Percentiles rank a stretch among this genome's conserved stretches.
phyloP scores from a whole-genome alignment of 2,797 vertebrate genomes.

The Sebastes minor region DNA sequence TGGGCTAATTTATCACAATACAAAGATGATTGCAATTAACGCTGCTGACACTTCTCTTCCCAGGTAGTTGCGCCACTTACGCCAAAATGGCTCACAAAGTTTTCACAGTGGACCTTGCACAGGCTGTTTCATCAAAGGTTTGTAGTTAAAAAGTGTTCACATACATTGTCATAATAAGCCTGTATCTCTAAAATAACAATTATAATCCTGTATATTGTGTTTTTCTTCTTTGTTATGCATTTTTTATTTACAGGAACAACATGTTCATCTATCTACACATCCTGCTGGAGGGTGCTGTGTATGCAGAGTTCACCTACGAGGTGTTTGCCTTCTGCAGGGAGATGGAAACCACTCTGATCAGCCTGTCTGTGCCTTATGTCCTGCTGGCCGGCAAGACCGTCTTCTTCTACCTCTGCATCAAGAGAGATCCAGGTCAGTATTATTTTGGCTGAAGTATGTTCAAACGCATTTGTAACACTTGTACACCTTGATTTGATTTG shows the following conservation, averaged over 20 bases:
- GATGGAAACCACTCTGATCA: conserved; percentile 83
- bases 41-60: not conserved
- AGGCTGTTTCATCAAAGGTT: conserved; percentile 91
- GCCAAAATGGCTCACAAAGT: conserved; percentile 83
- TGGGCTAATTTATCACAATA: not conserved
- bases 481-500: not conserved
- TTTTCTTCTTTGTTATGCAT: not conserved
- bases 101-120: conserved; percentile 75
- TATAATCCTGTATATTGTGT: not conserved
- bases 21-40: not conserved
- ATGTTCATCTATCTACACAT: conserved; percentile 88
- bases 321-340: conserved; percentile 89
- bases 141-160: not conserved
- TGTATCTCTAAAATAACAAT: not conserved
- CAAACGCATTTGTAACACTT: not conserved
- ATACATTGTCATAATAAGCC: not conserved
- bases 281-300: conserved; percentile 87
- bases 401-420: conserved; percentile 89
- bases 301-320: conserved; percentile 90
- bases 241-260: conserved; percentile 81
- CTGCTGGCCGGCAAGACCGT: conserved; percentile 84
- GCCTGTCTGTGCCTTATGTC: conserved; percentile 88
- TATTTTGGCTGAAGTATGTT: not conserved
- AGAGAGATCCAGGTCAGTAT: conserved; percentile 86
- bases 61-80: conserved; percentile 82